Evolutionary conservation across 1,140 invertebrate genomes (phyloP).

Genomic region (Maniola jurtina): DNA sequence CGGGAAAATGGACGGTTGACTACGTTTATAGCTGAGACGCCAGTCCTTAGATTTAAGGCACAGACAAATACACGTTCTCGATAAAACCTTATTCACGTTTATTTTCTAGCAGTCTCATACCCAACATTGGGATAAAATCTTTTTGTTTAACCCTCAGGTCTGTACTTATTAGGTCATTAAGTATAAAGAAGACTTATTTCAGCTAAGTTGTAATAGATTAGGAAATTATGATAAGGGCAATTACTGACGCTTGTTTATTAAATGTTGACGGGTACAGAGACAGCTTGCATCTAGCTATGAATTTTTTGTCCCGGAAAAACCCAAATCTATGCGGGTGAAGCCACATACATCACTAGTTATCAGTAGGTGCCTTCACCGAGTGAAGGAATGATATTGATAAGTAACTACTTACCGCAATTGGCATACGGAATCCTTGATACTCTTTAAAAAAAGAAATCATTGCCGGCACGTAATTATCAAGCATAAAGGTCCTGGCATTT

Average conservation of each 20-base stretch:
- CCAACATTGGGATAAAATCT: too few relatives aligned
- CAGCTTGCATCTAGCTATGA: too few relatives aligned
- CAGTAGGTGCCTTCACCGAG: neutral
- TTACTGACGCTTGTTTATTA: too few relatives aligned
- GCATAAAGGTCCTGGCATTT: constrained; percentile 6
- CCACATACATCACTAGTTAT: neutral
- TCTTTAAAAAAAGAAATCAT: constrained; percentile 6
- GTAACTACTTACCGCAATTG: neutral
- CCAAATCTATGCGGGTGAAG: too few relatives aligned
- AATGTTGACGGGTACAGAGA: too few relatives aligned
- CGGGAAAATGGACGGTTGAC: constrained; percentile 74
- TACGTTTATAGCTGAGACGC: constrained; percentile 71
- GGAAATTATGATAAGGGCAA: too few relatives aligned
- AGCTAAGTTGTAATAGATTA: too few relatives aligned
- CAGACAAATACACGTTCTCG: constrained; percentile 32
- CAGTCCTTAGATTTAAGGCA: constrained; percentile 62
- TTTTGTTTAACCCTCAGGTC: too few relatives aligned
- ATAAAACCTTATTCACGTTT: constrained; percentile 60
- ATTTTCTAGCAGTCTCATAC: constrained; percentile 33
- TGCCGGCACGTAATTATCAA: constrained; percentile 2
- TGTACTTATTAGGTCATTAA: too few relatives aligned
- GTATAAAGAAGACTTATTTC: too few relatives aligned
- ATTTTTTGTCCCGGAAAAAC: too few relatives aligned
- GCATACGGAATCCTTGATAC: neutral
- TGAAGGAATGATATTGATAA: neutral